A percentile compares a stretch with the other conserved stretches of the same genome.
Conservation (phyloP, 2,797 vertebrate species). For the Taeniopygia guttata region DNA sequence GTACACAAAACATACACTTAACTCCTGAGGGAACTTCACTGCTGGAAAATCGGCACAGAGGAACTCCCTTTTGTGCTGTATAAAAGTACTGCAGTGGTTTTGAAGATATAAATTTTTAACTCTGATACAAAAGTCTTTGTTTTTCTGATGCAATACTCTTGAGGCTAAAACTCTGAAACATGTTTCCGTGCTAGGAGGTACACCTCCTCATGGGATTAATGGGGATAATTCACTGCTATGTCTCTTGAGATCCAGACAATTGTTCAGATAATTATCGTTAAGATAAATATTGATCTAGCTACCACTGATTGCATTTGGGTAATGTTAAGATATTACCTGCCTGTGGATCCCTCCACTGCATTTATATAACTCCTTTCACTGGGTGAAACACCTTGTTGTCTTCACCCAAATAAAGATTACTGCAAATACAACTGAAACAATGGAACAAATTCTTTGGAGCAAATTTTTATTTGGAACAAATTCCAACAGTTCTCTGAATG, state of each 20-base stretch:
- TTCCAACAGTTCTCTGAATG: neutral
- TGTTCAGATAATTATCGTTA: neutral
- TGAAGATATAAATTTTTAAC: neutral
- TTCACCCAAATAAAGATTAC: neutral
- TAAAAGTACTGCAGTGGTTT: neutral
- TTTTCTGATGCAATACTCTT: neutral
- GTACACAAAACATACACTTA: constrained; percentile 34
- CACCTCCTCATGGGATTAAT: neutral
- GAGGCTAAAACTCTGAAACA: neutral
- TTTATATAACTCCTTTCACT: neutral
- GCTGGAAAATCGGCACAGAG: neutral
- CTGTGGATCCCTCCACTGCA: neutral
- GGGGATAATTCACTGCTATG: neutral
- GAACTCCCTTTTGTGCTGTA: neutral
- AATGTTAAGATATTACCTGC: neutral
- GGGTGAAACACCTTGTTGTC: neutral
- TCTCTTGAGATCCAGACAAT: neutral
- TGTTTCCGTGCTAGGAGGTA: neutral
- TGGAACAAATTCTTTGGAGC: neutral
- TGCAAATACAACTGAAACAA: neutral
- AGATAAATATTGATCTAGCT: neutral
- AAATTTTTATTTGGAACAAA: neutral
- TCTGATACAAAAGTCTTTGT: neutral
- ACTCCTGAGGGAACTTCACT: neutral
- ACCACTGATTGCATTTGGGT: neutral